phyloP scores from a whole-genome alignment of 1,140 invertebrate genomes.

The Papilio helenus region DNA sequence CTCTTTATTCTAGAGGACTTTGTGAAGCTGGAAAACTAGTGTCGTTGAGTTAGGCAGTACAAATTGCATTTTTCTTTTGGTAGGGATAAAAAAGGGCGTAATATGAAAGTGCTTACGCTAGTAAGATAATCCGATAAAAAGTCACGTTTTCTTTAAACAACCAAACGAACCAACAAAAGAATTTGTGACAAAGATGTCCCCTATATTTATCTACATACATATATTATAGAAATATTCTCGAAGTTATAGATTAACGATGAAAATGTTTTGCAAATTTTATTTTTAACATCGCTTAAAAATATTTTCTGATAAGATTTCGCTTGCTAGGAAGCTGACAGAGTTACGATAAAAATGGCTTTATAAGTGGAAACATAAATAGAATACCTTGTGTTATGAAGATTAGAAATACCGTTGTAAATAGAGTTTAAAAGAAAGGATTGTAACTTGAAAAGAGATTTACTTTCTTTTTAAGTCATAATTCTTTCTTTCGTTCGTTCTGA shows the following conservation, averaged over 20 bases:
- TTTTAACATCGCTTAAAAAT: background rate
- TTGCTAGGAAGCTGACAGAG: background rate
- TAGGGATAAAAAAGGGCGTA: too few species aligned
- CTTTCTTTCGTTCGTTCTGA: too few species aligned
- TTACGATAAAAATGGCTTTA: background rate
- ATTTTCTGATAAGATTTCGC: slow-evolving; percentile 1
- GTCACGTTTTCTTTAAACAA: too few species aligned
- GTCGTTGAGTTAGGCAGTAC: background rate
- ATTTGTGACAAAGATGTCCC: too few species aligned
- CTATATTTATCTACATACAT: too few species aligned
- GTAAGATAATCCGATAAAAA: too few species aligned
- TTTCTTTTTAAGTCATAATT: too few species aligned
- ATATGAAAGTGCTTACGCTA: too few species aligned
- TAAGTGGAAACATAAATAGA: background rate
- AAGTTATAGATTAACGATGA: background rate
- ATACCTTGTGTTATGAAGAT: background rate
- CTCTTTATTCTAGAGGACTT: background rate
- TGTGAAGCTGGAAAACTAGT: background rate
- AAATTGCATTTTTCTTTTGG: too few species aligned
- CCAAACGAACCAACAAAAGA: too few species aligned
- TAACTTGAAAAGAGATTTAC: background rate
- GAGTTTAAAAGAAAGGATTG: background rate
- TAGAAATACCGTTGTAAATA: background rate
- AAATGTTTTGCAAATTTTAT: background rate
- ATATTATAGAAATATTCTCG: too few species aligned